phyloP scores from a whole-genome alignment of 92 coral and sea anemone species.

The Phenganax subtilis region DNA sequence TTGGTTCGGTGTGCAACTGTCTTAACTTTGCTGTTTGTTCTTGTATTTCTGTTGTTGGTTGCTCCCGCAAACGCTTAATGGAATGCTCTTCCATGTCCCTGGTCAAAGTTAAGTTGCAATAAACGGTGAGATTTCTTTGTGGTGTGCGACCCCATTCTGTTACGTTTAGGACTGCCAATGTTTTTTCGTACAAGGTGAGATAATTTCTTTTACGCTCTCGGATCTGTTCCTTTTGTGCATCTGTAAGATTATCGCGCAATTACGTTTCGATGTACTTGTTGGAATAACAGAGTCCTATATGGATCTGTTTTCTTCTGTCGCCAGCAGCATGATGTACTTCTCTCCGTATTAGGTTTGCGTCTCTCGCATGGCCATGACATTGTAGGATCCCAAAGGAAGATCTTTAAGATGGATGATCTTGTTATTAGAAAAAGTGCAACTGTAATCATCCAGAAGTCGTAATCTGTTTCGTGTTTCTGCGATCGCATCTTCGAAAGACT shows the following conservation, averaged over 20 bases:
- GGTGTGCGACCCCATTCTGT: slow-evolving; percentile 43
- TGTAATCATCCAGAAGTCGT: slow-evolving; percentile 22
- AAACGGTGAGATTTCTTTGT: slow-evolving; percentile 33
- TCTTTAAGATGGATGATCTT: slow-evolving; percentile 44
- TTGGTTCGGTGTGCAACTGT: background rate
- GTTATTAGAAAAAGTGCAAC: slow-evolving; percentile 37
- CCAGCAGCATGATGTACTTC: no score
- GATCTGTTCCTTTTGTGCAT: slow-evolving; percentile 28
- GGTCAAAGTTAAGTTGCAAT: slow-evolving; percentile 22
- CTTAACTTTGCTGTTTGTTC: background rate
- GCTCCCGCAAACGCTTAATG: slow-evolving; percentile 16
- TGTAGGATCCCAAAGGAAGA: slow-evolving; percentile 15
- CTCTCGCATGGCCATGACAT: no score
- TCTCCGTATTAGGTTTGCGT: no score
- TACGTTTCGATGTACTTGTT: background rate
- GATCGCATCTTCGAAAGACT: no score
- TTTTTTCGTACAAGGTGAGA: slow-evolving; percentile 33
- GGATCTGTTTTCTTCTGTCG: background rate
- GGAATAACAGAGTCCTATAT: no score
- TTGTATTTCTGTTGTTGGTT: background rate
- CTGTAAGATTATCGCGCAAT: background rate
- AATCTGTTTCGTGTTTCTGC: background rate
- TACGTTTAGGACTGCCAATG: slow-evolving; percentile 27
- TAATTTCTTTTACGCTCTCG: slow-evolving; percentile 40
- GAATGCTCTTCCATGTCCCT: background rate